A percentile compares a stretch with the other conserved stretches of the same genome.
These are phyloP conservation scores for Petrocephalus schoutedeni DNA, from an alignment of 2,797 vertebrate genomes.

Conservation along the genomic window DNA sequence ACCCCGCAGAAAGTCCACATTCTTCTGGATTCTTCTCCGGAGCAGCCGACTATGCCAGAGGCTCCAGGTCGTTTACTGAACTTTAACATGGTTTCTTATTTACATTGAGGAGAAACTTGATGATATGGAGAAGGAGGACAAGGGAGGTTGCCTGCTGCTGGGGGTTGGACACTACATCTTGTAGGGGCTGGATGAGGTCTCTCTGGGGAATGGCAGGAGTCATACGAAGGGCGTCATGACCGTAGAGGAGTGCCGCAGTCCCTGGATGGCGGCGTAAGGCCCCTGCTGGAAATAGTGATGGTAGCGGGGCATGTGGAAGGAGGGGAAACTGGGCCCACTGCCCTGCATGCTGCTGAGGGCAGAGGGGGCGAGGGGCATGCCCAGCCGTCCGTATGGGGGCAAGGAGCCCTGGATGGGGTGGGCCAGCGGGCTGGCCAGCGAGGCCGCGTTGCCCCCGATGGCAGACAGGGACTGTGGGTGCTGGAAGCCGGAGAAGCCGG, in stretches of 20 bases:
- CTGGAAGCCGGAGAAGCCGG: constrained; percentile 88
- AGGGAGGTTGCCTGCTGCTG: neutral
- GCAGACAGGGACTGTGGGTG: constrained; percentile 85
- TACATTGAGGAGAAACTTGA: constrained; percentile 46
- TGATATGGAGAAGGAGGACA: constrained; percentile 31
- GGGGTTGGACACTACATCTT: neutral
- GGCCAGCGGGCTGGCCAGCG: constrained; percentile 76
- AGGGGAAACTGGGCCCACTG: constrained; percentile 88
- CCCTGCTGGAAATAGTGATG: constrained; percentile 99
- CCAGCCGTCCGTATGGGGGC: constrained; percentile 85
- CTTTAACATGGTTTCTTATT: constrained; percentile 48
- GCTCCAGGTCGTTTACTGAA: constrained; percentile 28
- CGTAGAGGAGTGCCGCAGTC: constrained; percentile 92
- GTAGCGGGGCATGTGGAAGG: constrained; percentile 97
- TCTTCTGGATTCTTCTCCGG: constrained; percentile 30
- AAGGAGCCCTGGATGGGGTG: constrained; percentile 93
- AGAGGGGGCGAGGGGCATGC: constrained; percentile 84
- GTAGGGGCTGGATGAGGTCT: constrained; percentile 25
- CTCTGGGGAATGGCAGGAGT: constrained; percentile 46
- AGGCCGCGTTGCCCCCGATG: constrained; percentile 71
- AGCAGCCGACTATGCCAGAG: constrained; percentile 29
- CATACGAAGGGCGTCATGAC: constrained; percentile 99
- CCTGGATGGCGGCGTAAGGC: constrained; percentile 95
- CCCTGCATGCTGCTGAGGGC: constrained; percentile 85
- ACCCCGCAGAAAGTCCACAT: constrained; percentile 15